A percentile compares a stretch with the other conserved stretches of the same genome.
phyloP scores from a whole-genome alignment of 2,113 vertebrate genomes.

The Pardalotus punctatus region DNA sequence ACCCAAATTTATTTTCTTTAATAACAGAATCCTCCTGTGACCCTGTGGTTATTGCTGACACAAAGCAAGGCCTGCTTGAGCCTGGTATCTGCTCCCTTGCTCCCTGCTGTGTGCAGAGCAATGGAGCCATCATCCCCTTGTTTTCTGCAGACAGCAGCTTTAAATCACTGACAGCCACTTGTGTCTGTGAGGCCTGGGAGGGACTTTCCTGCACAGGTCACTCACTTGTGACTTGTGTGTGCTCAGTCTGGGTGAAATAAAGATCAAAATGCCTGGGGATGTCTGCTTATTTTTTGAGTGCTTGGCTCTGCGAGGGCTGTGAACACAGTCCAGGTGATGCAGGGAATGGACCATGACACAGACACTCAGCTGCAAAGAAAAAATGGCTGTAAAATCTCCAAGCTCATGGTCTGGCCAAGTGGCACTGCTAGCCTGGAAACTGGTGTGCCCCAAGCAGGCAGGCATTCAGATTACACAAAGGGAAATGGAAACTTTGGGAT shows the following conservation, averaged over 20 bases:
- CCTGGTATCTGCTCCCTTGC: neutral
- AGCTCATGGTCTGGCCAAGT: fast-evolving
- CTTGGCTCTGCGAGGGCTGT: neutral
- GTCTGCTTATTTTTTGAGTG: neutral
- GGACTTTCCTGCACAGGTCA: neutral
- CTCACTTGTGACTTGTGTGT: neutral
- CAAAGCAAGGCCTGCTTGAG: neutral
- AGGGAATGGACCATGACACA: neutral
- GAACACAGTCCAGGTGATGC: neutral
- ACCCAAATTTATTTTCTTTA: constrained; percentile 67
- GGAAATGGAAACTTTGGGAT: neutral
- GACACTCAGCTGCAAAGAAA: neutral
- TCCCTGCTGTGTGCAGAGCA: constrained; percentile 14
- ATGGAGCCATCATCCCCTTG: neutral
- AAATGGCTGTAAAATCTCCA: neutral
- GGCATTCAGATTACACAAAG: neutral
- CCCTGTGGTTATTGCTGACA: neutral
- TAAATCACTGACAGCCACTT: neutral
- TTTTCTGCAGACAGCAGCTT: neutral
- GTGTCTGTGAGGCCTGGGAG: neutral
- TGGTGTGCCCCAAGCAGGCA: neutral
- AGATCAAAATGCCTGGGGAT: neutral
- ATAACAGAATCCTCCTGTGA: constrained; percentile 51
- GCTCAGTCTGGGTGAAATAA: neutral
- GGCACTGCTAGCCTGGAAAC: neutral